Conservation (phyloP, 92 coral and sea anemone genomes). For the Zoanthus solanderi region DNA sequence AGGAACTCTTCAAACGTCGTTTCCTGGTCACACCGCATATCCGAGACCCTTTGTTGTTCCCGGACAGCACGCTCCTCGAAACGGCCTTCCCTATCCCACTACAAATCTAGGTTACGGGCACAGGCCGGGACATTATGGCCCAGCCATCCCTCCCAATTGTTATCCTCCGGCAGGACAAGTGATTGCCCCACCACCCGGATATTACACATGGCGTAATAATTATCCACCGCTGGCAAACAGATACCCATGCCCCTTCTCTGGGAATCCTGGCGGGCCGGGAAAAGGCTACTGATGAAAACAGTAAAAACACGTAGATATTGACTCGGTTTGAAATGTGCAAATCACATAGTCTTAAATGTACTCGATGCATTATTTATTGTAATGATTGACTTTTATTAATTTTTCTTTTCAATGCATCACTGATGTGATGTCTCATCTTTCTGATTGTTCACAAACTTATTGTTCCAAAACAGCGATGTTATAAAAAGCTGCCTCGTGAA, state of each 20-base stretch:
- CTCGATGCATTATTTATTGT: neutral
- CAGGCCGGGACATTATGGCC: slow-evolving; percentile 10
- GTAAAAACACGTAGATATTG: neutral
- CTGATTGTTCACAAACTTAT: no score
- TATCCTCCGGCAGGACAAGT: slow-evolving; percentile 62
- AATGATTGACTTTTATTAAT: neutral
- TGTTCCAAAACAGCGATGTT: no score
- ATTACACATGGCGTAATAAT: slow-evolving; percentile 81
- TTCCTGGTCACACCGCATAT: neutral
- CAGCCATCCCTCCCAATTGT: slow-evolving; percentile 63
- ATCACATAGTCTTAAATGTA: neutral
- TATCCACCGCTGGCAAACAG: slow-evolving; percentile 72
- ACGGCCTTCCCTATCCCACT: slow-evolving; percentile 29
- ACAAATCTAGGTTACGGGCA: slow-evolving; percentile 44
- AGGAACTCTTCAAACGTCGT: slow-evolving; percentile 23
- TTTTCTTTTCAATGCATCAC: neutral
- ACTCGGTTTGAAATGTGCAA: no score
- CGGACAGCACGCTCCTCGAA: slow-evolving; percentile 8
- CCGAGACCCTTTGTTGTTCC: slow-evolving; percentile 17
- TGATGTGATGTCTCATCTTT: no score
- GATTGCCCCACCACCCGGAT: slow-evolving; percentile 54
- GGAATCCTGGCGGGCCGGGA: slow-evolving; percentile 29
- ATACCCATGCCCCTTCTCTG: slow-evolving; percentile 26
- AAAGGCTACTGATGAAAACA: slow-evolving; percentile 30
- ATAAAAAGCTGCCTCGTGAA: no score